These are phyloP conservation scores for Calonectris borealis DNA, from an alignment of 2,113 vertebrate species.

Conservation along the genomic window DNA sequence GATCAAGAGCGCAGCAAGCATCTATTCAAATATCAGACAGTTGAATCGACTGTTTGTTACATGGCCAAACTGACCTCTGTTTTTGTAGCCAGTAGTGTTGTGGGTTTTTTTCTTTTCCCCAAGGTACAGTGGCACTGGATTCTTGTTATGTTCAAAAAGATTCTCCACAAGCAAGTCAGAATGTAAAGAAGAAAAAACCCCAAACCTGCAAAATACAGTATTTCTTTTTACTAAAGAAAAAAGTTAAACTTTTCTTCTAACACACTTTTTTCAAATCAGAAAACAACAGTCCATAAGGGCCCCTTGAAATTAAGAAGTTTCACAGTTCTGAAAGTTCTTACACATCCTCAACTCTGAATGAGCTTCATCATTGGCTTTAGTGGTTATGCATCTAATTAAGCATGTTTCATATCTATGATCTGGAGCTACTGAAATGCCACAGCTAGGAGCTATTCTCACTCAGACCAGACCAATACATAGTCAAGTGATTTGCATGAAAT, in stretches of 20 bases:
- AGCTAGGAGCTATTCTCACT: not conserved
- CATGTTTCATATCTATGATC: not conserved
- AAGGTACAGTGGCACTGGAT: not conserved
- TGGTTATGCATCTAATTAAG: not conserved
- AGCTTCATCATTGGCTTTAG: not conserved
- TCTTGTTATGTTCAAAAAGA: not conserved
- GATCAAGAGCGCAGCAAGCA: not conserved
- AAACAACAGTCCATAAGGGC: not conserved
- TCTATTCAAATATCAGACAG: not conserved
- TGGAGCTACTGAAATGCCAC: not conserved
- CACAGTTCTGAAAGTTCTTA: not conserved
- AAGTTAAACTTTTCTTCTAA: not conserved
- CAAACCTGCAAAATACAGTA: not conserved
- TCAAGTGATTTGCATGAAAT: not conserved
- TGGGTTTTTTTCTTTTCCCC: not conserved
- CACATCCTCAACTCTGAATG: not conserved
- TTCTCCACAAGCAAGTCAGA: not conserved
- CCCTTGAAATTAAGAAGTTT: not conserved
- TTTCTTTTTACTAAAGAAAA: not conserved
- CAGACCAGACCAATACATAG: not conserved
- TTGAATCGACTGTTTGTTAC: not conserved
- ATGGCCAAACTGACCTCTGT: not conserved
- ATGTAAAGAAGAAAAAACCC: not conserved
- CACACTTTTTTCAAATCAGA: not conserved
- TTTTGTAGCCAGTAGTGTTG: not conserved